These are phyloP conservation scores for Hippocampus kuda DNA, from an alignment of 2,797 vertebrate genomes.

Conservation along the genomic window DNA sequence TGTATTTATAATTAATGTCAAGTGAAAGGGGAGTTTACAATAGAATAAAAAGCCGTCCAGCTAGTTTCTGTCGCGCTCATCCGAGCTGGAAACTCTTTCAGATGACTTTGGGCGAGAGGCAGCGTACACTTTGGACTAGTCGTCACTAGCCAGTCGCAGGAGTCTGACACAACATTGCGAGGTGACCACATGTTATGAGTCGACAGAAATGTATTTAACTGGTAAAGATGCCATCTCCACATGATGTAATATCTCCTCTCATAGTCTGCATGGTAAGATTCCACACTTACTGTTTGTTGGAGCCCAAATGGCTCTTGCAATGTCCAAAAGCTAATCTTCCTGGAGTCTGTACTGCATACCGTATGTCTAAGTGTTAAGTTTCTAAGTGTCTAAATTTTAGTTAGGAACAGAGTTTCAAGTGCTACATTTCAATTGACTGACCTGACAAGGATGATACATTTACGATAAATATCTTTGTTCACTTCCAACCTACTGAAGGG, in stretches of 20 bases:
- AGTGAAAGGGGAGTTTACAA: not conserved
- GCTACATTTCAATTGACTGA: not conserved
- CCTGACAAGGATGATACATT: not conserved
- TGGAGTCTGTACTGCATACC: no score
- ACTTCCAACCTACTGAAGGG: not conserved
- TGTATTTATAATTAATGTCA: not conserved
- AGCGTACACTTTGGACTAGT: no score
- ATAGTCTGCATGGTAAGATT: not conserved
- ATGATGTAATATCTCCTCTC: no score
- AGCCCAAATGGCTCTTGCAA: no score
- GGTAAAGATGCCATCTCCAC: no score
- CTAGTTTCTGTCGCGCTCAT: no score
- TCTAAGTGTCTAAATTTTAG: not conserved
- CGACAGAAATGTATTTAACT: not conserved
- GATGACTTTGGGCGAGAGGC: no score
- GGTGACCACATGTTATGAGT: not conserved
- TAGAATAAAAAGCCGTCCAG: not conserved
- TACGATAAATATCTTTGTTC: not conserved
- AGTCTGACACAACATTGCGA: not conserved
- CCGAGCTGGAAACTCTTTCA: no score
- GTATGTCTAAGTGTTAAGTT: not conserved
- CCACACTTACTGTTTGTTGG: not conserved
- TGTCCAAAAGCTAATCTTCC: no score
- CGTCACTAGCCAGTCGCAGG: no score
- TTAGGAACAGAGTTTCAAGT: not conserved